Conservation (phyloP, 2,113 vertebrate genomes). For the Nerophis lumbriciformis region DNA sequence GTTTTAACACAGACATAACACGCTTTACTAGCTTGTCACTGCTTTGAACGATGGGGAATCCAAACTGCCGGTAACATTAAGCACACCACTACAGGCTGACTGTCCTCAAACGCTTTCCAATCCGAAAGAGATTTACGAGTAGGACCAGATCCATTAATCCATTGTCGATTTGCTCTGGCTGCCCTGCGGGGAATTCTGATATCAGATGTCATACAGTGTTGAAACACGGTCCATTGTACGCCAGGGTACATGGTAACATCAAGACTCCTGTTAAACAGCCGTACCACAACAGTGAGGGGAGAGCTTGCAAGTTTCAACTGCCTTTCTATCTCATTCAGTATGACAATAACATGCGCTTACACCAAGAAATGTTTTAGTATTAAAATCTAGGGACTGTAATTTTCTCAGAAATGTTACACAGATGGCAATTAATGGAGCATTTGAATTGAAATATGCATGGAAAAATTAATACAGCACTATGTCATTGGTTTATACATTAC, state of each 20-base stretch:
- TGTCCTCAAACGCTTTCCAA: constrained; percentile 66
- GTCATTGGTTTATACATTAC: no score
- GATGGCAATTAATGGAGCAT: no score
- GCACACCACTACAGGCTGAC: constrained; percentile 64
- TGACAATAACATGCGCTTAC: constrained; percentile 22
- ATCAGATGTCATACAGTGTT: constrained; percentile 65
- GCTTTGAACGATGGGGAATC: constrained; percentile 62
- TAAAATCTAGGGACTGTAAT: no score
- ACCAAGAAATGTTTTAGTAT: constrained; percentile 13
- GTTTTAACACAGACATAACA: constrained; percentile 61
- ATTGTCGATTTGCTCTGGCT: constrained; percentile 68
- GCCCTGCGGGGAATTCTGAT: constrained; percentile 58
- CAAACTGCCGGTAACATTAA: constrained; percentile 68
- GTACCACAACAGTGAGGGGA: not conserved
- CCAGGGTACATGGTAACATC: constrained; percentile 32
- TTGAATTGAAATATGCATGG: no score
- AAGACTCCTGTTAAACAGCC: constrained; percentile 23
- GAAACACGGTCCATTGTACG: constrained; percentile 39
- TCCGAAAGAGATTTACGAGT: constrained; percentile 66
- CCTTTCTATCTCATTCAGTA: constrained; percentile 1
- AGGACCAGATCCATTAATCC: constrained; percentile 68
- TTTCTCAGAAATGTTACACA: no score
- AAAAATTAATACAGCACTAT: no score
- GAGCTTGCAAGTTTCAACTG: not conserved
- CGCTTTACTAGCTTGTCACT: constrained; percentile 61